These are phyloP conservation scores for Bucorvus abyssinicus DNA, from an alignment of 2,797 vertebrate genomes.

Conservation along the genomic window DNA sequence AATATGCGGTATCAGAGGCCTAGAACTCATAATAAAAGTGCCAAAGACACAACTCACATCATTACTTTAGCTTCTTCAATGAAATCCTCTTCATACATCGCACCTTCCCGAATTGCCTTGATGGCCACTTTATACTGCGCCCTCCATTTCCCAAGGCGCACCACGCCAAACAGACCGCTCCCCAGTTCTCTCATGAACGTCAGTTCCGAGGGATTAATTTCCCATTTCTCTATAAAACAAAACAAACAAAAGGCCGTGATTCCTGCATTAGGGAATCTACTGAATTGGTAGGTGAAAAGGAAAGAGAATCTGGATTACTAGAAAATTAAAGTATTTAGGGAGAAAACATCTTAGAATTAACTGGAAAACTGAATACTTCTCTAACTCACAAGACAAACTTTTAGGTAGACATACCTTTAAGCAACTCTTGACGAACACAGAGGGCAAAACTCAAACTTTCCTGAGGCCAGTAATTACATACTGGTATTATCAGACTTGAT, in stretches of 20 bases:
- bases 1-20: not conserved
- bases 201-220: constrained; percentile 82
- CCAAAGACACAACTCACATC: constrained; percentile 82
- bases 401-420: not conserved
- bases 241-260: not conserved
- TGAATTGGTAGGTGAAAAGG: not conserved
- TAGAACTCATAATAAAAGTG: not conserved
- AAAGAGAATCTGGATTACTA: not conserved
- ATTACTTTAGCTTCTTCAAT: constrained; percentile 97
- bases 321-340: not conserved
- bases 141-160: constrained; percentile 83
- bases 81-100: constrained; percentile 96
- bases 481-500: not conserved
- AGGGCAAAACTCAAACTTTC: not conserved
- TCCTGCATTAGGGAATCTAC: not conserved
- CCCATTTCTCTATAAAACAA: constrained; percentile 80
- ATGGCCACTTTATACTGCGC: constrained; percentile 91
- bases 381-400: not conserved
- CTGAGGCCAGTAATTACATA: not conserved
- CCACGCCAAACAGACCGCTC: constrained; percentile 81
- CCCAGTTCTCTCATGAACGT: constrained; percentile 83
- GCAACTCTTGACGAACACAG: not conserved
- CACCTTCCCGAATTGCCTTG: constrained; percentile 89
- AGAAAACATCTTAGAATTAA: not conserved
- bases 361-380: not conserved